Evolutionary conservation across 2,888 invertebrate species (phyloP).

Genomic region (Adineta ricciae): DNA sequence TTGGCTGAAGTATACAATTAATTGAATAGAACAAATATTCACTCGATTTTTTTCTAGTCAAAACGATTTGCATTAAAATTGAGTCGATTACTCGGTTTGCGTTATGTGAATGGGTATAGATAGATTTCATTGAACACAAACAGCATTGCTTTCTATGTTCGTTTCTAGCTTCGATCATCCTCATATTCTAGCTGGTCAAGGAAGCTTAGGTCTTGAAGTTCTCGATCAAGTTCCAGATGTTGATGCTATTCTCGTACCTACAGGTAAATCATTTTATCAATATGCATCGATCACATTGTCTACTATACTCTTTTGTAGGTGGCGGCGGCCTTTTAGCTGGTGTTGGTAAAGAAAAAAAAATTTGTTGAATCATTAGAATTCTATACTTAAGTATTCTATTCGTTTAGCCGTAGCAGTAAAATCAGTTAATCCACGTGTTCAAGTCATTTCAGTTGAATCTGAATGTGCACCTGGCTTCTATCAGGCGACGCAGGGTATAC

Average conservation of each 20-base stretch:
- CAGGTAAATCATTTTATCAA: constrained; percentile 51
- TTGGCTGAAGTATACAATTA: constrained; percentile 60
- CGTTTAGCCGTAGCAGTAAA: constrained; percentile 27
- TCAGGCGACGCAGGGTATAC: constrained; percentile 55
- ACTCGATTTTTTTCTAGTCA: constrained; percentile 51
- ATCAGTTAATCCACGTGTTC: constrained; percentile 63
- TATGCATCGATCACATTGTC: neutral
- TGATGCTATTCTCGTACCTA: constrained; percentile 79
- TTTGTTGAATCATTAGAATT: constrained; percentile 46
- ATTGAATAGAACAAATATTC: constrained; percentile 24
- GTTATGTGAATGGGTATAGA: constrained; percentile 75
- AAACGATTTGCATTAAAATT: constrained; percentile 68
- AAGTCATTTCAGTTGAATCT: constrained; percentile 82
- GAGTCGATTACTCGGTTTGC: constrained; percentile 61
- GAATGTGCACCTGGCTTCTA: constrained; percentile 79
- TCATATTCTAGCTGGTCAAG: constrained; percentile 85
- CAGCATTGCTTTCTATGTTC: neutral
- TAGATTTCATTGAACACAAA: constrained; percentile 16
- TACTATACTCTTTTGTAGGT: constrained; percentile 44
- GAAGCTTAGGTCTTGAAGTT: constrained; percentile 83
- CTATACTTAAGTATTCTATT: neutral
- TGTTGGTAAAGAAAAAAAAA: constrained; percentile 54
- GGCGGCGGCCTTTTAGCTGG: constrained; percentile 88
- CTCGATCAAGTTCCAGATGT: constrained; percentile 75
- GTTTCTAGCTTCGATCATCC: constrained; percentile 75